A percentile compares a stretch with the other conserved stretches of the same genome.
phyloP scores from a whole-genome alignment of 2,797 vertebrate species.

The Phylloscopus collybita region DNA sequence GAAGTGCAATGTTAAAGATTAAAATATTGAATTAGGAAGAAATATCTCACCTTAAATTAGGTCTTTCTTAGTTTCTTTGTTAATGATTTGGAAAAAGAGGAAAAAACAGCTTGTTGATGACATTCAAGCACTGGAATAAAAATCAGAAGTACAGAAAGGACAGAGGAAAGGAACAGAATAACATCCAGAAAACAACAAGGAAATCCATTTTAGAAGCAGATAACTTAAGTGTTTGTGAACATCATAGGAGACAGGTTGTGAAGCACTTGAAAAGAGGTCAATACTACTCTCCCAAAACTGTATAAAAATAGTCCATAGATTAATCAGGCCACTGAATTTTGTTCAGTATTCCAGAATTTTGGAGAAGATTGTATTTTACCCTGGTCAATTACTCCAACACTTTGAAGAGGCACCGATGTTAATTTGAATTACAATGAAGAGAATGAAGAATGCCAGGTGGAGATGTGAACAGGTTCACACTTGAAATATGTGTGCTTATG shows the following conservation, averaged over 20 bases:
- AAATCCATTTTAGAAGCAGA: background rate
- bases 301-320: background rate
- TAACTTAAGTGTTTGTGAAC: background rate
- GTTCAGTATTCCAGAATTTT: background rate
- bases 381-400: background rate
- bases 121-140: background rate
- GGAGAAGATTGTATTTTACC: background rate
- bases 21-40: background rate
- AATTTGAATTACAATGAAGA: background rate
- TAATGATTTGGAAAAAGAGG: background rate
- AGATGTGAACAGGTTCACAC: background rate
- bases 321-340: rapidly evolving
- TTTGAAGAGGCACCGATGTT: background rate
- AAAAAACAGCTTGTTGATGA: background rate
- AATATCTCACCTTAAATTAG: background rate
- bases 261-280: background rate
- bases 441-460: background rate
- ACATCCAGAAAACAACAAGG: background rate
- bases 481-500: background rate
- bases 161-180: background rate
- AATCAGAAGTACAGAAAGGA: background rate
- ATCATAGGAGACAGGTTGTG: background rate
- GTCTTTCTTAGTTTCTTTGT: background rate
- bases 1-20: background rate
- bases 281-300: rapidly evolving